Evolutionary conservation across 2,113 vertebrate species (phyloP).

Genomic region (Megaceryle maxima): DNA sequence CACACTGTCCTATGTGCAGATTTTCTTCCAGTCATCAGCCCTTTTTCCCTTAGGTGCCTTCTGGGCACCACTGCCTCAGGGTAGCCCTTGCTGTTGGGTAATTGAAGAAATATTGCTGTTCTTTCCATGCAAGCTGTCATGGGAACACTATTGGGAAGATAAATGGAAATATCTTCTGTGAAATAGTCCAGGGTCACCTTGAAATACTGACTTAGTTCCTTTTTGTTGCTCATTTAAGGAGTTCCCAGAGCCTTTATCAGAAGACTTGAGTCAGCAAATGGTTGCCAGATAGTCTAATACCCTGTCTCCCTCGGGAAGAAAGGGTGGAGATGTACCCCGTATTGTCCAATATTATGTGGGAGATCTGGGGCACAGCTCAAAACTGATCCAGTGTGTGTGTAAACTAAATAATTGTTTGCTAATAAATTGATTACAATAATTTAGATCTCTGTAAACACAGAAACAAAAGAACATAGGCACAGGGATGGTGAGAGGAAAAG

Average conservation of each 20-base stretch:
- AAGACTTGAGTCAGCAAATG: not conserved
- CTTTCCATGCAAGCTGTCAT: not conserved
- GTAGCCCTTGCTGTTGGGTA: not conserved
- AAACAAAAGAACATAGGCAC: not conserved
- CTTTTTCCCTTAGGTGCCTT: too few species aligned
- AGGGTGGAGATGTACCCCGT: not conserved
- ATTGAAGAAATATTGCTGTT: fast-evolving
- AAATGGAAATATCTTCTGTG: not conserved
- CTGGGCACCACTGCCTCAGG: not conserved
- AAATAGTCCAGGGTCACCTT: not conserved
- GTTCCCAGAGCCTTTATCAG: not conserved
- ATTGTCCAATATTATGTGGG: not conserved
- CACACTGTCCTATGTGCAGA: fast-evolving
- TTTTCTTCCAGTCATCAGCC: fast-evolving
- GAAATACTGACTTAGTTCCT: not conserved
- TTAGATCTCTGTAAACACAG: not conserved
- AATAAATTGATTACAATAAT: not conserved
- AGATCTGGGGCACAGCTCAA: not conserved
- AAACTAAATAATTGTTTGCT: not conserved
- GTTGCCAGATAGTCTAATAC: not conserved
- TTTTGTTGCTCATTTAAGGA: not conserved
- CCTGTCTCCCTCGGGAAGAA: not conserved
- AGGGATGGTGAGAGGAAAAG: not conserved
- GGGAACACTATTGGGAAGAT: not conserved
- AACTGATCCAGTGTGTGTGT: not conserved